Evolutionary conservation across 2,113 vertebrate species (phyloP).

Genomic region (Engraulis encrasicolus): DNA sequence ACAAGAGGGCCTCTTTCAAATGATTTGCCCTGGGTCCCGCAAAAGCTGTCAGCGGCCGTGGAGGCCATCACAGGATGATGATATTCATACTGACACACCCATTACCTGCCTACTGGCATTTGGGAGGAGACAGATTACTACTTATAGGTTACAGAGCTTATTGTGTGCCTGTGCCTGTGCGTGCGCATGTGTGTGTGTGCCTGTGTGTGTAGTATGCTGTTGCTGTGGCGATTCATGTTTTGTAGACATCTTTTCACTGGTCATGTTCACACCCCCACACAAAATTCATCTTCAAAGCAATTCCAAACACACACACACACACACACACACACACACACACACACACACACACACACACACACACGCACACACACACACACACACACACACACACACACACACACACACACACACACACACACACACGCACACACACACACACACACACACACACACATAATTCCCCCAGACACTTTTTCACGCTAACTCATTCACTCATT

Average conservation of each 20-base stretch:
- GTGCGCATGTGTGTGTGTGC: too few relatives aligned
- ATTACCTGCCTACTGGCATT: too few relatives aligned
- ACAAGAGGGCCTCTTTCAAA: too few relatives aligned
- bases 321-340: conserved; percentile 12
- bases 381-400: background rate
- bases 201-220: too few relatives aligned
- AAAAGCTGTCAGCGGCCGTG: too few relatives aligned
- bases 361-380: background rate
- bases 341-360: background rate
- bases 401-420: background rate
- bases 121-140: too few relatives aligned
- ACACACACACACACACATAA: background rate
- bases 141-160: too few relatives aligned
- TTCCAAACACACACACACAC: background rate
- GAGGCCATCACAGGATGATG: too few relatives aligned
- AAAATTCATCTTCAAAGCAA: background rate
- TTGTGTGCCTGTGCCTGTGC: too few relatives aligned
- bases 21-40: too few relatives aligned
- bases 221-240: background rate
- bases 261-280: background rate
- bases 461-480: too few relatives aligned
- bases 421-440: background rate
- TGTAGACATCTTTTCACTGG: background rate
- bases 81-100: too few relatives aligned
- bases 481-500: background rate